Evolutionary conservation across 2,113 vertebrate species (phyloP), one percentile per base, ranked within the genome.

Genomic region (Xiphorhynchus elegans): DNA sequence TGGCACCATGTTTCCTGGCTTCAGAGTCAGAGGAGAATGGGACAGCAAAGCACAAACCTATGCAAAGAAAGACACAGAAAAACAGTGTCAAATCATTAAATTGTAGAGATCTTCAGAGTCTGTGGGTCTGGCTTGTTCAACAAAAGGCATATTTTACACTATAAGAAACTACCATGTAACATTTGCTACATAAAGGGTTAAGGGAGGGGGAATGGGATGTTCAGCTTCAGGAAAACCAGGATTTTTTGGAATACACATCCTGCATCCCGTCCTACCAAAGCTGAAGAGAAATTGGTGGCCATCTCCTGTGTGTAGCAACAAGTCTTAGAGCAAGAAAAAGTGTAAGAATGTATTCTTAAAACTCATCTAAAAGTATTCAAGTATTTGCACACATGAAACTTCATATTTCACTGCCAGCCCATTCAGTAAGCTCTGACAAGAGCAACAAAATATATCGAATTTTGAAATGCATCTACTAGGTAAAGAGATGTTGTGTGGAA

Each of bases 181-280:
- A 35, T 70, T n/a, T 66, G 7, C 16, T 39, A 25, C 0, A 0
- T 37, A 17, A 47, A 4, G 8, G 11, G 50, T 11, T n/a, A 44
- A 75, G 40, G 31, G 37, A 73, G 31, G 5, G 23, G 11, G 16
- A 89, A 64, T 3, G 5, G 17, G 17, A 35, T 31, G 26, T 58
- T 33, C 20, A 75, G 10, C 49, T 53, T 52, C 13, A 13, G 23
- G 25, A 72, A 89, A 82, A 68, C 29, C 2, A 1, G 33, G 3
- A 14, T 37, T 55, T 77, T 47, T 59, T 35, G n/a, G 31, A 13
- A 24, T 50, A 13, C 28, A 23, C 35, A 33, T 40, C 15, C 7
- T 49, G 46, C 24, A 13, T 82, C 40, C 31, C 33, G 5, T 56
- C 29, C 21, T 5, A 0, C 63, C 84, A 72, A 63, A 80, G 52